Evolutionary conservation across 2,797 vertebrate genomes (phyloP), one percentile per base, ranked within the genome.

Genomic region (Odontamblyopus lacepedii): DNA sequence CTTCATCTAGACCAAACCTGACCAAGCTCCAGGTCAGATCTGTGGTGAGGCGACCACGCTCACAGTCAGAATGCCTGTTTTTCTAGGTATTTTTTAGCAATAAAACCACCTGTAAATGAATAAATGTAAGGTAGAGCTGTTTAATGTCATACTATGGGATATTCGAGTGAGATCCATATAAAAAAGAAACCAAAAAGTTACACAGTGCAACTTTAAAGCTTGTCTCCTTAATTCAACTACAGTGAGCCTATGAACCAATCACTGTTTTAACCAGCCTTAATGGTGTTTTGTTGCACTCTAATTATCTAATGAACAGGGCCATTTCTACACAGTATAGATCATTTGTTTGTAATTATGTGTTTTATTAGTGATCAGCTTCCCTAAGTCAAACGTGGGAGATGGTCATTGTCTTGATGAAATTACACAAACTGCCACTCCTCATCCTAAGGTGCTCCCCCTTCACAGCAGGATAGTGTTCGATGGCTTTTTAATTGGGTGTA

Each of bases 401-500:
- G 83, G 77, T 87, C 79, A 69, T 85, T 73, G 59, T 84, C 51
- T 78, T 84, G 75, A 89, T 88, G 74, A 83, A 86, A 91, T 90
- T 80, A 85, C 78, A 75, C n/a, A 59, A 64, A 82, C 73, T 64
- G 70, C 63, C 70, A 65, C 75, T 82, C 71, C 57, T 78, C 63
- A 16, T 78, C 74, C 65, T 66, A 65, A 69, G 67, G 73, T 71
- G 59, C 85, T 41, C 62, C 79, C 77, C 74, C 57, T 72, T 84
- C 83, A 83, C 83, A 41, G 74, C 83, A 71, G 71, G 77, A 74
- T 85, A 74, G 70, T 38, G 78, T 85, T 86, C 84, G 82, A 89
- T 92, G 84, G 87, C 81, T 83, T 90, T 93, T 92, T 93, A 94
- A 94, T 93, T 92, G 86, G 81, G 67, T 85, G 78, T 90, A 91